Evolutionary conservation across 35 echinoderm and acorn worm species (phyloP).

Genomic region (Diadema setosum): DNA sequence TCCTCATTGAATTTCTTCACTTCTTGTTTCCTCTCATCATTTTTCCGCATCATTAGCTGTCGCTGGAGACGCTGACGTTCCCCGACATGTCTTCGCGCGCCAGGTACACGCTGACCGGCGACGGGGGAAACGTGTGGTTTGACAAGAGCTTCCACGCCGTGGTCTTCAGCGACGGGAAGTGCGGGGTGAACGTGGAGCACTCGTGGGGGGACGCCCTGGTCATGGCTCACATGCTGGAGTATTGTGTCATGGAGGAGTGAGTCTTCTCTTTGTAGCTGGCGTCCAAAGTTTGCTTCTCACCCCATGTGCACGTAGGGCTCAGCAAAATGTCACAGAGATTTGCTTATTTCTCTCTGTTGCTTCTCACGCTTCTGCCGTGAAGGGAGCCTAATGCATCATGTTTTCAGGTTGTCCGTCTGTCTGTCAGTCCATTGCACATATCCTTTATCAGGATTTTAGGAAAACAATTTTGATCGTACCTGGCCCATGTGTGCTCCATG

Average conservation of each 20-base stretch:
- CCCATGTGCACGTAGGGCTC: too few relatives aligned
- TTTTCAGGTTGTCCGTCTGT: too few relatives aligned
- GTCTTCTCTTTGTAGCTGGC: too few relatives aligned
- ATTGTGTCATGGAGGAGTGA: slow-evolving; percentile 68
- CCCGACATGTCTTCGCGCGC: slow-evolving; percentile 32
- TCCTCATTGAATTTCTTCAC: neutral
- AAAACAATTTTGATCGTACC: too few relatives aligned
- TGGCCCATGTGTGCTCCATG: too few relatives aligned
- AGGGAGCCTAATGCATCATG: too few relatives aligned
- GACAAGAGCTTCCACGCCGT: slow-evolving; percentile 56
- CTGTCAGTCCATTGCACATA: too few relatives aligned
- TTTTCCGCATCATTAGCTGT: slow-evolving; percentile 15
- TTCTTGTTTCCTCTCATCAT: neutral
- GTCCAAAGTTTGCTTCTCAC: too few relatives aligned
- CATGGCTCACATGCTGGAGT: slow-evolving; percentile 57
- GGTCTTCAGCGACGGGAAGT: slow-evolving; percentile 51
- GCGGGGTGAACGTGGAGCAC: slow-evolving; percentile 60
- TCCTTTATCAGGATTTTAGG: too few relatives aligned
- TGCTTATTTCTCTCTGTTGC: too few relatives aligned
- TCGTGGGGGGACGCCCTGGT: slow-evolving; percentile 80
- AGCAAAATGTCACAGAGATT: too few relatives aligned
- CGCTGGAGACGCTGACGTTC: slow-evolving; percentile 28
- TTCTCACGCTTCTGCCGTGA: too few relatives aligned
- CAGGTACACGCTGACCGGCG: slow-evolving; percentile 33
- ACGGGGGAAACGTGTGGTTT: slow-evolving; percentile 49